Conservation (phyloP, 2,888 invertebrate genomes). For the Xanthorhoe designata region DNA sequence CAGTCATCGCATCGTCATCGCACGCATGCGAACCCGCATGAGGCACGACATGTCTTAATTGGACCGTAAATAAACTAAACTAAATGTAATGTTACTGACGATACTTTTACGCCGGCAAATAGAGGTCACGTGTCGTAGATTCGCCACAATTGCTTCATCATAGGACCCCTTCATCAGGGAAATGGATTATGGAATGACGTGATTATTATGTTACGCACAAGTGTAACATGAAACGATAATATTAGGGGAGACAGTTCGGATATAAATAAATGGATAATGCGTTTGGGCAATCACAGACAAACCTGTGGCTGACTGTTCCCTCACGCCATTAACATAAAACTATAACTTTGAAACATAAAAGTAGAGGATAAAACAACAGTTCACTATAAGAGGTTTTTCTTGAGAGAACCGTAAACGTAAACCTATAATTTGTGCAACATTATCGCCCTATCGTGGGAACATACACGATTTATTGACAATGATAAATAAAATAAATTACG, state of each 20-base stretch:
- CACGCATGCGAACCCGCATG: constrained; percentile 68
- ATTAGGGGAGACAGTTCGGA: constrained; percentile 36
- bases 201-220: constrained; percentile 74
- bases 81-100: constrained; percentile 70
- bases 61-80: constrained; percentile 74
- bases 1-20: constrained; percentile 43
- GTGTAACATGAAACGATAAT: constrained; percentile 60
- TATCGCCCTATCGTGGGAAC: constrained; percentile 61
- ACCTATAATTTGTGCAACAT: constrained; percentile 53
- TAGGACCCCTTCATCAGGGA: constrained; percentile 62
- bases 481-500: constrained; percentile 59
- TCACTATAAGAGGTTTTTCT: constrained; percentile 40
- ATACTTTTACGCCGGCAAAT: constrained; percentile 75
- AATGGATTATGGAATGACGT: constrained; percentile 72
- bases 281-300: constrained; percentile 15
- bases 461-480: constrained; percentile 55
- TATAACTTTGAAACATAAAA: constrained; percentile 20
- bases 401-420: constrained; percentile 54
- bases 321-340: constrained; percentile 6
- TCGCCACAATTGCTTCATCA: constrained; percentile 76
- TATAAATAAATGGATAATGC: constrained; percentile 22
- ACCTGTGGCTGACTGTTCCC: constrained; percentile 8
- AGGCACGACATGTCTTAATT: constrained; percentile 75
- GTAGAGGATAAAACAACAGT: constrained; percentile 12
- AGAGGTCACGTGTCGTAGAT: constrained; percentile 80